Conservation (phyloP, 2,113 vertebrate genomes). For the Cisticola juncidis region DNA sequence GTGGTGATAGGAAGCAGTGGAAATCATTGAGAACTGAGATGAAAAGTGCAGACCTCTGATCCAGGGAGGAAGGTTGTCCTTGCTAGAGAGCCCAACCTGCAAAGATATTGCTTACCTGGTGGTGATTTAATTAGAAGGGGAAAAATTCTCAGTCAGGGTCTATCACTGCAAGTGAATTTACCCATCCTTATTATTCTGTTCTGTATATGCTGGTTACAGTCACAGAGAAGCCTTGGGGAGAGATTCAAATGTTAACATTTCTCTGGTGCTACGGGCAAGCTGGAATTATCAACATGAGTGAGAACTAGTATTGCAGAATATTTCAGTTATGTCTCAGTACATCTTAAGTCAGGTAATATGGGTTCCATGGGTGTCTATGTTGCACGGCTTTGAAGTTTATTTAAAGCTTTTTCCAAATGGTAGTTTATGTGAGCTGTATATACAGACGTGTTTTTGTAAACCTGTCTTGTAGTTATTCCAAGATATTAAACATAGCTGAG, state of each 20-base stretch:
- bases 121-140: not conserved
- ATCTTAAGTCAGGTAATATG: not conserved
- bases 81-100: not conserved
- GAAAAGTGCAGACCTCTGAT: not conserved
- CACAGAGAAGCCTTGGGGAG: not conserved
- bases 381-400: not conserved
- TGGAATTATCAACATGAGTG: not conserved
- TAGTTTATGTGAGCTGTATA: not conserved
- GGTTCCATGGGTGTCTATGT: not conserved
- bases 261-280: not conserved
- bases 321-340: not conserved
- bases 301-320: not conserved
- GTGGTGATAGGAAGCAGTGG: not conserved
- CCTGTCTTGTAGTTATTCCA: not conserved
- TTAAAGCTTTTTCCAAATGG: not conserved
- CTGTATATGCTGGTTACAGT: not conserved
- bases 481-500: not conserved
- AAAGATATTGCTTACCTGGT: not conserved
- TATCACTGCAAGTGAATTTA: not conserved
- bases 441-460: not conserved
- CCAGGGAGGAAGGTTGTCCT: not conserved
- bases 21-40: not conserved
- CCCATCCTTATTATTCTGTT: not conserved
- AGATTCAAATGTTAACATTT: not conserved
- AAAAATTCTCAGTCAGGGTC: not conserved